These are phyloP conservation scores for crab-eating macaque (Macaca fascicularis) DNA, from an alignment of 2,113 vertebrate genomes.

Conservation along the genomic window DNA sequence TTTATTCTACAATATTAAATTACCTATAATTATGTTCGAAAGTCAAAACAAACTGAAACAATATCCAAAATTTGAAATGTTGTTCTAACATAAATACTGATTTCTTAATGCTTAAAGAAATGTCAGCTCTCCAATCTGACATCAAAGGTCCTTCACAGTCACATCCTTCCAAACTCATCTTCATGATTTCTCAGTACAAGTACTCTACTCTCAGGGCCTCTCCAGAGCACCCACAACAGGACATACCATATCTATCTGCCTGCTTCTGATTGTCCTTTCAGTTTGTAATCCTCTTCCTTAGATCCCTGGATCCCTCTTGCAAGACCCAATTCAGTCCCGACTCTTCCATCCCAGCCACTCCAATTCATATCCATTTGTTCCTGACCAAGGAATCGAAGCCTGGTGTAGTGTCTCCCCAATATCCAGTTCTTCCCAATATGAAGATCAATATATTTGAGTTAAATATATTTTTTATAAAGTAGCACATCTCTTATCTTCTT, in stretches of 20 bases:
- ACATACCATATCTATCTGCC: not conserved
- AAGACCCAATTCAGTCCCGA: not conserved
- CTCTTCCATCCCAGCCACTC: not conserved
- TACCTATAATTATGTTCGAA: not conserved
- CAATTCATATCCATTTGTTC: not conserved
- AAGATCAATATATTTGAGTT: not conserved
- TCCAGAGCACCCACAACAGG: not conserved
- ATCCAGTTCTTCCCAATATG: not conserved
- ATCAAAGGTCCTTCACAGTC: not conserved
- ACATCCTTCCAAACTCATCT: not conserved
- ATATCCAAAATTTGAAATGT: not conserved
- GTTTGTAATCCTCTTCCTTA: not conserved
- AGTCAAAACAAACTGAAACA: not conserved
- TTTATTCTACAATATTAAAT: conserved; percentile 16
- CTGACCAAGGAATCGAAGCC: not conserved
- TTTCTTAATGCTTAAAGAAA: not conserved
- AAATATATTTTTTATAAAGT: not conserved
- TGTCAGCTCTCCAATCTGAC: not conserved
- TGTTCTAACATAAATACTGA: not conserved
- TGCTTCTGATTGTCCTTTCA: not conserved
- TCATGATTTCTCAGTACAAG: too few relatives aligned
- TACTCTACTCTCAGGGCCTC: not conserved
- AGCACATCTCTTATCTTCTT: not conserved
- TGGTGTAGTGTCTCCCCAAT: not conserved
- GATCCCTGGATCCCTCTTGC: not conserved